phyloP scores from a whole-genome alignment of 2,113 vertebrate genomes.

The Cavia porcellus region DNA sequence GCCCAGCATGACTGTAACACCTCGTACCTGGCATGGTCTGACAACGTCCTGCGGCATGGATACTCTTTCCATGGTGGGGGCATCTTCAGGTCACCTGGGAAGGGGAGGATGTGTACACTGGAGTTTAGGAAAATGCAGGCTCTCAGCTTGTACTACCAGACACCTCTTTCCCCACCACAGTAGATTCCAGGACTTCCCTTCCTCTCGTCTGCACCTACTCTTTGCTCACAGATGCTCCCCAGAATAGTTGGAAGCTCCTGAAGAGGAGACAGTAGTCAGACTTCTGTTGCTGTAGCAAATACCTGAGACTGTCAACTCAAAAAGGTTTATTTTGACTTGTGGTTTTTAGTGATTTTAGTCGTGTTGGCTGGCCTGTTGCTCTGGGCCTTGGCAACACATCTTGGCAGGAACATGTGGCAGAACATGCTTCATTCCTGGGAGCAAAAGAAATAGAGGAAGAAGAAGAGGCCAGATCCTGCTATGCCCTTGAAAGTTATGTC shows the following conservation, averaged over 20 bases:
- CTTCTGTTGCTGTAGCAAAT: neutral
- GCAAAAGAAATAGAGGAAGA: neutral
- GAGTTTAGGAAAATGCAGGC: neutral
- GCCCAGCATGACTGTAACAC: neutral
- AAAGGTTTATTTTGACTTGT: neutral
- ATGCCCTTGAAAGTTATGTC: neutral
- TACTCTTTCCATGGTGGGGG: too few species aligned
- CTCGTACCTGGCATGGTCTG: too few species aligned
- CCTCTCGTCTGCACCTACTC: neutral
- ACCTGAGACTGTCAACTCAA: neutral
- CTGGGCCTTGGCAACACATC: neutral
- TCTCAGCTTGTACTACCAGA: neutral
- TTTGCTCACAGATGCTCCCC: neutral
- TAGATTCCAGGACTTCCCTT: neutral
- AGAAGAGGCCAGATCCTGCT: too few species aligned
- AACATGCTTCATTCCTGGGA: neutral
- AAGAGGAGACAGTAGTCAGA: neutral
- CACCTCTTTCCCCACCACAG: rapidly evolving
- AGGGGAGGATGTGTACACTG: neutral
- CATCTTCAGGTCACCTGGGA: neutral
- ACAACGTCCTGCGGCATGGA: neutral
- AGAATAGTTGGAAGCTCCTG: neutral
- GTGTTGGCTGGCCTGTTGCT: neutral
- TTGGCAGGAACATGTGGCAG: neutral
- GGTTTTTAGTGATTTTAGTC: neutral